Base-by-base conservation (phyloP, 2,888 invertebrate genomes). In the Catocala fraxini region DNA sequence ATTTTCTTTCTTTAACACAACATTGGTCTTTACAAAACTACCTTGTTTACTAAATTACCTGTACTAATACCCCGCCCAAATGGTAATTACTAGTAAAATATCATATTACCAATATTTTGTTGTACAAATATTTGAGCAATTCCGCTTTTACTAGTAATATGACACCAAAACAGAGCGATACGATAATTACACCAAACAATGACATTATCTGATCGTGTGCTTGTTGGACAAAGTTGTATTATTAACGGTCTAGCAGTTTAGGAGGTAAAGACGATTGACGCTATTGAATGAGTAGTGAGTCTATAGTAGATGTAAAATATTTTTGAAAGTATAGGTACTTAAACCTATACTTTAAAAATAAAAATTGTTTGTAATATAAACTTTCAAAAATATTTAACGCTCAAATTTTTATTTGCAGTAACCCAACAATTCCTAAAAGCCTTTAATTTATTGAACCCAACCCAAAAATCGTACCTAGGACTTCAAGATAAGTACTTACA, bases 151-250 rank as follows among this genome's bases (percentile, higher is more conserved):
- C 65, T 12, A 49, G 90, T 80, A 89, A 90, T 63, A 46, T 62
- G 81, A 91, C 75, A 80, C 72, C 68, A 71, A 49, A 49, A 56
- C 54, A 65, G 73, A 80, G 58, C 84, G 87, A 89, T 89, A 88
- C 84, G 79, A 87, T 90, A 91, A 91, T 90, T 89, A 88, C 73
- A 72, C 70, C 85, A 89, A 90, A 91, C 89, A 91, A 90, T 86
- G 85, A 76, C 81, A 83, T 82, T 87, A 89, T 89, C 87, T 74
- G 79, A 83, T 82, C 59, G 74, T 71, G 65, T 77, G 71, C 66
- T 85, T 82, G 76, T 68, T 78, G 83, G 81, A 69, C 62, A 66
- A 56, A 72, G 68, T 62, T 59, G 49, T 35, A 53, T 68, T 67
- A 52, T 71, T 74, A 65, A 77, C 69, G 73, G 77, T 74, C 73